Evolutionary conservation across 2,797 vertebrate genomes (phyloP), one percentile per base, ranked within the genome.

Genomic region (Champsocephalus gunnari): DNA sequence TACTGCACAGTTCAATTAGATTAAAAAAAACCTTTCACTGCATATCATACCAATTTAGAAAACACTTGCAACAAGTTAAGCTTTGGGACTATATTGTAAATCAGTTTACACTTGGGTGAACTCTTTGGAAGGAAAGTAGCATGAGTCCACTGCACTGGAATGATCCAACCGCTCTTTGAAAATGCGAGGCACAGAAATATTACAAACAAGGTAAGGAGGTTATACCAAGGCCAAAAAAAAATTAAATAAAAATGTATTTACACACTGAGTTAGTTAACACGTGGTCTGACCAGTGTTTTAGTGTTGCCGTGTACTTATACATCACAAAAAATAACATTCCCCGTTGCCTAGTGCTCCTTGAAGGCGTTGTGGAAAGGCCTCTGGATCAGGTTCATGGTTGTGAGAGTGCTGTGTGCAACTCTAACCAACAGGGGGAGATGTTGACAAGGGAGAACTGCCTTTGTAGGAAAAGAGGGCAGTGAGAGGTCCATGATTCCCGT

Each of bases 191-290:
- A 92, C 89, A 74, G 47, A 82, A 85, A 80, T 67, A 56, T 48
- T 87, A 86, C 77, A 88, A 87, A 87, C 72, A 82, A 76, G 59
- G 19, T 80, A 73, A 87, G 65, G 63, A 88, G 70, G 84, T 81
- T 85, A 87, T 84, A 85, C 19, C 58, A 85, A 87, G 78, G 73
- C 77, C 81, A 81, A 87, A 83, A 78, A 78, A 56, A 65, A 77
- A 66, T 91, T 92, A 92, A 94, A 91, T 94, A 91, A 87, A 90
- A 73, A 44, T 55, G 64, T 93, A 89, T 92, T 75, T 89, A 91
- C 89, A 89, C 24, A 51, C 69, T 17, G 63, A 86, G 81, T 90
- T 80, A 90, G 84, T 87, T 77, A 68, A 82, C 88, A 82, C 82
- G 14, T 77, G 71, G 75, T 78, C 63, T 76, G 66, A 89, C 89